Conservation (phyloP, 1,140 invertebrate species). For the Drosophila malerkotliana region DNA sequence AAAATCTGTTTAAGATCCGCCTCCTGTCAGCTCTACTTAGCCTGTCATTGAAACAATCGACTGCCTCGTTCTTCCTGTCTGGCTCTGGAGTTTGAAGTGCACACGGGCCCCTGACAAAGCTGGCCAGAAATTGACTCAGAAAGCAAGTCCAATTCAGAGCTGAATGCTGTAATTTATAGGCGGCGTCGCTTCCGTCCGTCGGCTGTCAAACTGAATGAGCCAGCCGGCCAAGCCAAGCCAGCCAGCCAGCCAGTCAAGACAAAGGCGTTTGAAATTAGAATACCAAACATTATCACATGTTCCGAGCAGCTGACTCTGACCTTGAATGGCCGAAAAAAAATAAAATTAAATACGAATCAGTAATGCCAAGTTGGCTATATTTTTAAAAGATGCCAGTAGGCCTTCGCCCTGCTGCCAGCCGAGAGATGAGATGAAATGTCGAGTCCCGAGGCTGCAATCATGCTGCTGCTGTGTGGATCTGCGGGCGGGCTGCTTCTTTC, state of each 20-base stretch:
- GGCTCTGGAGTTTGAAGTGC: slow-evolving; percentile 26
- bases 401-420: slow-evolving; percentile 21
- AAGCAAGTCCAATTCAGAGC: slow-evolving; percentile 8
- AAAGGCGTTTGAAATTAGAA: slow-evolving; percentile 52
- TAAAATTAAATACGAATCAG: slow-evolving; percentile 1
- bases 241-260: slow-evolving; percentile 22
- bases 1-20: slow-evolving; percentile 20
- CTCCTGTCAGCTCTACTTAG: slow-evolving; percentile 30
- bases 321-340: slow-evolving; percentile 39
- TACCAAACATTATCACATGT: slow-evolving; percentile 55
- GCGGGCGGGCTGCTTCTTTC: slow-evolving; percentile 22
- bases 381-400: slow-evolving; percentile 7
- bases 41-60: slow-evolving; percentile 35
- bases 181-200: slow-evolving; percentile 44
- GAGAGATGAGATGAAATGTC: slow-evolving; percentile 41
- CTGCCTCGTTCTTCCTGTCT: slow-evolving; percentile 26
- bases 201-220: slow-evolving; percentile 45
- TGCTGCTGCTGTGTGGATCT: slow-evolving; percentile 32
- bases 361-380: slow-evolving; percentile 13
- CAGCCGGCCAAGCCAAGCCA: neutral
- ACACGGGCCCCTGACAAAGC: neutral
- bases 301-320: slow-evolving; percentile 47
- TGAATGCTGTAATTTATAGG: slow-evolving; percentile 51
- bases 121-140: slow-evolving; percentile 7
- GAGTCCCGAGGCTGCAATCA: slow-evolving; percentile 23